Conservation (phyloP, 2,797 vertebrate genomes). For the Dallia pectoralis region DNA sequence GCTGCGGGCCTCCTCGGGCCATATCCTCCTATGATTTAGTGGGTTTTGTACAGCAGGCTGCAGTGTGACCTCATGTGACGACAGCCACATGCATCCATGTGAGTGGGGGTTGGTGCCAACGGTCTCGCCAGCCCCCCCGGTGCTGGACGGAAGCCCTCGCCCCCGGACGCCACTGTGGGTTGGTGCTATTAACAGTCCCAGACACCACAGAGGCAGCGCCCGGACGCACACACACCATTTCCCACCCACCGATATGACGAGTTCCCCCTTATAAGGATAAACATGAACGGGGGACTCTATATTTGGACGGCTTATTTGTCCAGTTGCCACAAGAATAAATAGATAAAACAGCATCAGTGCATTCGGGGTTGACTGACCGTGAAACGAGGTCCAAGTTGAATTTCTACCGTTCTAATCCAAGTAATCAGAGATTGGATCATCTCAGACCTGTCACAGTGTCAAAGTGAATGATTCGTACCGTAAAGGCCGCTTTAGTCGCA, state of each 20-base stretch:
- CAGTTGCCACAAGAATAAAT: constrained; percentile 20
- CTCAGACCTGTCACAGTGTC: no score
- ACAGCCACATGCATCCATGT: background rate
- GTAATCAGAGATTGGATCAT: no score
- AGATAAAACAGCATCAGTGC: constrained; percentile 23
- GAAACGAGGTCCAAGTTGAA: no score
- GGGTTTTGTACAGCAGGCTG: constrained; percentile 12
- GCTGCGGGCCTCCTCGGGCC: background rate
- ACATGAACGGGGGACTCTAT: constrained; percentile 28
- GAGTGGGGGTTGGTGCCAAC: background rate
- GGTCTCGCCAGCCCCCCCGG: constrained; percentile 21
- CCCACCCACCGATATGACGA: constrained; percentile 45
- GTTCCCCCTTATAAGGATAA: constrained; percentile 12
- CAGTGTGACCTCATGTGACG: constrained; percentile 13
- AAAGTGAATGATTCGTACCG: no score
- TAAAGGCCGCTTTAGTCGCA: no score
- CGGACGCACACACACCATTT: constrained; percentile 34
- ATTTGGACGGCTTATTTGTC: constrained; percentile 15
- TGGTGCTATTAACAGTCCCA: constrained; percentile 22
- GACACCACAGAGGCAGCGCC: constrained; percentile 36
- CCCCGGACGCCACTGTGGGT: constrained; percentile 32
- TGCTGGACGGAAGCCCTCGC: constrained; percentile 15
- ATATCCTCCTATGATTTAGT: constrained; percentile 2
- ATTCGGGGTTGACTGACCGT: constrained; percentile 13
- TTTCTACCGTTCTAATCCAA: no score